Percentiles rank a stretch among this genome's conserved stretches.
phyloP scores from a whole-genome alignment of 2,797 vertebrate species.

The Avahi laniger region DNA sequence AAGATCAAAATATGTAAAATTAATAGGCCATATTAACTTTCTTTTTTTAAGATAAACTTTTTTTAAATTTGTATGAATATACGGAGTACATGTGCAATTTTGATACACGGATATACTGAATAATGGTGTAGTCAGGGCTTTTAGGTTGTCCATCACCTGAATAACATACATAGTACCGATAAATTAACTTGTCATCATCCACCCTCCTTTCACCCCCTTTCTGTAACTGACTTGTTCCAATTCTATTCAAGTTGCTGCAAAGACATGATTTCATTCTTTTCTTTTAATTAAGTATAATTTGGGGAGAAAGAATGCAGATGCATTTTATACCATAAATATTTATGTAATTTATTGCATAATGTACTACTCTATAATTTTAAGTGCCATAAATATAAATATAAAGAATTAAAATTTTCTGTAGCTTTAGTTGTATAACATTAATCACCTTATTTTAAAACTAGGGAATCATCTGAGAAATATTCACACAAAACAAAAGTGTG shows the following conservation, averaged over 20 bases:
- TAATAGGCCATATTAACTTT: not conserved
- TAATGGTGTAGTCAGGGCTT: too few relatives aligned
- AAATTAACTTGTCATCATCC: too few relatives aligned
- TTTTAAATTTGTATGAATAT: too few relatives aligned
- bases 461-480: not conserved
- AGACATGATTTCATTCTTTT: not conserved
- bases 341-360: not conserved
- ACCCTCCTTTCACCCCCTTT: too few relatives aligned
- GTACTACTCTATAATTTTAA: not conserved
- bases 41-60: too few relatives aligned
- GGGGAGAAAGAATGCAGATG: not conserved
- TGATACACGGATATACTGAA: too few relatives aligned
- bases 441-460: not conserved
- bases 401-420: not conserved
- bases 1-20: not conserved
- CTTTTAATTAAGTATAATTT: not conserved
- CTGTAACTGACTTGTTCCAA: too few relatives aligned
- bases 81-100: too few relatives aligned
- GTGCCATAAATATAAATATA: not conserved
- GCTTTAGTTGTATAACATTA: not conserved
- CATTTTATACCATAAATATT: not conserved
- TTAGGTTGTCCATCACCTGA: too few relatives aligned
- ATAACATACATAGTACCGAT: too few relatives aligned
- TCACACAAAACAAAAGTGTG: not conserved
- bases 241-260: too few relatives aligned